Percentiles rank a stretch among this genome's conserved stretches.
These are phyloP conservation scores for Morone saxatilis DNA, from an alignment of 2,113 vertebrate genomes.

Conservation along the genomic window DNA sequence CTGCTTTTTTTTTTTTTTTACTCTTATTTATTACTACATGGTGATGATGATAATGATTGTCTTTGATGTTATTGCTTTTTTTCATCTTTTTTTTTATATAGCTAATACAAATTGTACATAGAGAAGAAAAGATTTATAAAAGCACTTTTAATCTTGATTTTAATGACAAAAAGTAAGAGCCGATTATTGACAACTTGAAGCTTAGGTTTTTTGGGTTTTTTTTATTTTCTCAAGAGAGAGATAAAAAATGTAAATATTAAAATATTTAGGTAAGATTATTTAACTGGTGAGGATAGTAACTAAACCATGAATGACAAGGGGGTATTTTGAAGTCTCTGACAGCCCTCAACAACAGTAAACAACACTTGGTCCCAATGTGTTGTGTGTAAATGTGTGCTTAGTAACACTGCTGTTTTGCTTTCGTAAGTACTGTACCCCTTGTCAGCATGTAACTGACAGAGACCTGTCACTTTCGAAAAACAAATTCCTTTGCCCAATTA, in stretches of 20 bases:
- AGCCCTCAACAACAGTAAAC: slow-evolving; percentile 74
- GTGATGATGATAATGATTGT: slow-evolving; percentile 83
- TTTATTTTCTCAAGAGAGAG: slow-evolving; percentile 92
- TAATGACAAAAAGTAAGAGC: slow-evolving; percentile 88
- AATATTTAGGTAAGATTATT: slow-evolving; percentile 91
- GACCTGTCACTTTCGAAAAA: slow-evolving; percentile 59
- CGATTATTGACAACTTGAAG: slow-evolving; percentile 91
- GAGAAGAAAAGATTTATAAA: slow-evolving; percentile 94
- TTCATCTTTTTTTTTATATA: slow-evolving; percentile 86
- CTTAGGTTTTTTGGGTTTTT: slow-evolving; percentile 81
- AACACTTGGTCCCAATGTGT: slow-evolving; percentile 72
- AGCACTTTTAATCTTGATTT: slow-evolving; percentile 99
- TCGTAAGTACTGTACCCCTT: slow-evolving; percentile 83
- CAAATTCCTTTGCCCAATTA: slow-evolving; percentile 27
- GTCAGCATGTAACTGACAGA: slow-evolving; percentile 74
- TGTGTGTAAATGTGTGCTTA: slow-evolving; percentile 81
- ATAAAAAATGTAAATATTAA: slow-evolving; percentile 87
- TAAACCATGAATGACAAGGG: slow-evolving; percentile 82
- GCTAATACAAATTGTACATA: slow-evolving; percentile 97
- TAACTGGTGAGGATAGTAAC: slow-evolving; percentile 85
- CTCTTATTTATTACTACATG: slow-evolving; percentile 87
- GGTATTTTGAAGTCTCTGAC: slow-evolving; percentile 76
- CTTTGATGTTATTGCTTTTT: slow-evolving; percentile 81
- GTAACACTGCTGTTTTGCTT: slow-evolving; percentile 82
- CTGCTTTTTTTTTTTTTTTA: slow-evolving; percentile 66